phyloP scores from a whole-genome alignment of 2,888 invertebrate species.

The Busseola fusca region DNA sequence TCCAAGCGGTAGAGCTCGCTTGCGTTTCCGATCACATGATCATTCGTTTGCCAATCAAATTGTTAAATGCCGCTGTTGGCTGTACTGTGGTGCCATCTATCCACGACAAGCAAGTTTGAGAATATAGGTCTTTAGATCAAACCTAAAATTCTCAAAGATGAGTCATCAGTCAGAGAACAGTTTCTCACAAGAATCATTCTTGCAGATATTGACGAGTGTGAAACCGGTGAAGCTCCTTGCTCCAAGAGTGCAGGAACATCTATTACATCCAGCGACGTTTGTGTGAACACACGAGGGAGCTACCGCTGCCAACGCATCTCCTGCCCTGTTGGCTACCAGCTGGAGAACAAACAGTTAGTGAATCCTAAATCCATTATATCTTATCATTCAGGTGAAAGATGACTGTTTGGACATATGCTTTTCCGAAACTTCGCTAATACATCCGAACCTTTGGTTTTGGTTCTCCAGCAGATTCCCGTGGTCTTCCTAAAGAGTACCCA shows the following conservation, averaged over 20 bases:
- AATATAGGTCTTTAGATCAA: too few relatives aligned
- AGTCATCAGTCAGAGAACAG: neutral
- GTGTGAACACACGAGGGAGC: slow-evolving; percentile 96
- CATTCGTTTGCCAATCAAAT: too few relatives aligned
- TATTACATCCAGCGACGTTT: slow-evolving; percentile 87
- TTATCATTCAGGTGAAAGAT: neutral
- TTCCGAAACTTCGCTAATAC: neutral
- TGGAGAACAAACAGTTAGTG: slow-evolving; percentile 95
- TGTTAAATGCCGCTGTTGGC: too few relatives aligned
- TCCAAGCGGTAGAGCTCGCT: too few relatives aligned
- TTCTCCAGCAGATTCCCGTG: neutral
- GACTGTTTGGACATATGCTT: neutral
- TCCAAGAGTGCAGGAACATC: slow-evolving; percentile 89
- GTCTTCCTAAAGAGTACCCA: too few relatives aligned
- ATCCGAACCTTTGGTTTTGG: too few relatives aligned
- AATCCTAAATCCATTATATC: neutral
- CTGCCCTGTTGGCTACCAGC: slow-evolving; percentile 95
- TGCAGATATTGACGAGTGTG: slow-evolving; percentile 94
- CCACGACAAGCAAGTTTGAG: too few relatives aligned
- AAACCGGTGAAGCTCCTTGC: slow-evolving; percentile 93
- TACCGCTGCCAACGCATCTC: slow-evolving; percentile 95
- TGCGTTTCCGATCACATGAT: too few relatives aligned
- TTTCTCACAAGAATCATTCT: neutral
- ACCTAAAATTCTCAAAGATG: neutral
- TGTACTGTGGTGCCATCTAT: too few relatives aligned